phyloP scores from a whole-genome alignment of 1,140 invertebrate genomes.

The Rhagoletis zephyria region DNA sequence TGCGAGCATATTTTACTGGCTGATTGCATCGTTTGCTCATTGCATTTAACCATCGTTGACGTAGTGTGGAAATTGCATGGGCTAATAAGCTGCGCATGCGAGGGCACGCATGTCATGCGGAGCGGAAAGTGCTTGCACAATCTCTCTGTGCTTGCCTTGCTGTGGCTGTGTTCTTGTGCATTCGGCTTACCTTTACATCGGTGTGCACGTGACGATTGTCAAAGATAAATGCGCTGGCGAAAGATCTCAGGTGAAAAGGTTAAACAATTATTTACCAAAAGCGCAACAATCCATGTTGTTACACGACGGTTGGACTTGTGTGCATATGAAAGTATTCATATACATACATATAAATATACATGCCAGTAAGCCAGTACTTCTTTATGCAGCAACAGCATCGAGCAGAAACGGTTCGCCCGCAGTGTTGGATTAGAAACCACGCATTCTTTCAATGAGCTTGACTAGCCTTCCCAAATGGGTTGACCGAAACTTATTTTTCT shows the following conservation, averaged over 20 bases:
- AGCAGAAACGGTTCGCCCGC: no score
- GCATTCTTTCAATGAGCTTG: no score
- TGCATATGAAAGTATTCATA: background rate
- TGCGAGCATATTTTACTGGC: slow-evolving; percentile 31
- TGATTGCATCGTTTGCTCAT: slow-evolving; percentile 34
- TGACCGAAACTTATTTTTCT: no score
- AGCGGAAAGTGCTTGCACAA: background rate
- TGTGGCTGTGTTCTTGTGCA: background rate
- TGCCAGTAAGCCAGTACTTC: no score
- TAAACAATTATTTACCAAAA: slow-evolving; percentile 54
- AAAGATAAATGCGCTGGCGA: slow-evolving; percentile 34
- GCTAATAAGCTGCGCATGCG: slow-evolving; percentile 47
- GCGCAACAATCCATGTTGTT: slow-evolving; percentile 48
- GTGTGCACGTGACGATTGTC: slow-evolving; percentile 48
- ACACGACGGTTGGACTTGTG: background rate
- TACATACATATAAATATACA: background rate
- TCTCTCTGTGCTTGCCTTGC: background rate
- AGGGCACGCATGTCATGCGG: slow-evolving; percentile 2
- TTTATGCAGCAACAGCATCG: no score
- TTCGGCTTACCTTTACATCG: slow-evolving; percentile 15
- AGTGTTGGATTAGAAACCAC: no score
- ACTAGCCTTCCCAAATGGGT: no score
- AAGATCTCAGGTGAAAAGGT: slow-evolving; percentile 52
- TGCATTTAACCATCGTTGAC: background rate
- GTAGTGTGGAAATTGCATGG: background rate